Evolutionary conservation across 2,888 invertebrate species (phyloP).

Genomic region (Lymantria monacha): DNA sequence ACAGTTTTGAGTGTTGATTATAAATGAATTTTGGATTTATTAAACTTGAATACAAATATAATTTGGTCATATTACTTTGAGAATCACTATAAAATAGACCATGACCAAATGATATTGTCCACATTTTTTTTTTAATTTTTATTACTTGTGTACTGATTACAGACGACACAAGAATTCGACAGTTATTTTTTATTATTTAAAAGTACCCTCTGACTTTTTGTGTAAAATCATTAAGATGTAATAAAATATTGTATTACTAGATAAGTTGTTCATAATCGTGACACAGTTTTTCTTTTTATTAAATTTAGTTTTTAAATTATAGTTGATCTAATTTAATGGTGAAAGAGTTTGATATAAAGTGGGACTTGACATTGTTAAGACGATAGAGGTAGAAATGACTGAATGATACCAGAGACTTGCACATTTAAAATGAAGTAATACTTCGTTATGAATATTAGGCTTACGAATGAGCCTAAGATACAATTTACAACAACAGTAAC

Average conservation of each 20-base stretch:
- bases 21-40: slow-evolving; percentile 11
- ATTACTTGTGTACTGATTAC: too few species aligned
- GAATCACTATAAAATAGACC: not conserved
- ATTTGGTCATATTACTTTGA: not conserved
- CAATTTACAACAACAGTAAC: too few species aligned
- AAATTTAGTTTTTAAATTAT: slow-evolving; percentile 40
- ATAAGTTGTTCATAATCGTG: slow-evolving; percentile 50
- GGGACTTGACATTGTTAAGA: too few species aligned
- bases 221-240: not conserved
- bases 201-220: too few species aligned
- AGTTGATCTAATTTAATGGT: not conserved
- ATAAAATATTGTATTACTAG: slow-evolving; percentile 38
- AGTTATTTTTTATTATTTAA: too few species aligned
- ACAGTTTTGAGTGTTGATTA: slow-evolving; percentile 18
- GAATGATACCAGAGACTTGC: too few species aligned
- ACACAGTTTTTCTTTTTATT: slow-evolving; percentile 38
- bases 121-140: not conserved
- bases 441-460: too few species aligned
- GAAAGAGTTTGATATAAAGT: not conserved
- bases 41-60: not conserved
- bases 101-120: not conserved
- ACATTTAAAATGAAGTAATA: too few species aligned
- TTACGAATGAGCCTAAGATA: too few species aligned
- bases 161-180: too few species aligned
- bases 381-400: too few species aligned